Evolutionary conservation across 1,140 invertebrate genomes (phyloP), one percentile per base, ranked within the genome.

Genomic region (Drosophila leontia): DNA sequence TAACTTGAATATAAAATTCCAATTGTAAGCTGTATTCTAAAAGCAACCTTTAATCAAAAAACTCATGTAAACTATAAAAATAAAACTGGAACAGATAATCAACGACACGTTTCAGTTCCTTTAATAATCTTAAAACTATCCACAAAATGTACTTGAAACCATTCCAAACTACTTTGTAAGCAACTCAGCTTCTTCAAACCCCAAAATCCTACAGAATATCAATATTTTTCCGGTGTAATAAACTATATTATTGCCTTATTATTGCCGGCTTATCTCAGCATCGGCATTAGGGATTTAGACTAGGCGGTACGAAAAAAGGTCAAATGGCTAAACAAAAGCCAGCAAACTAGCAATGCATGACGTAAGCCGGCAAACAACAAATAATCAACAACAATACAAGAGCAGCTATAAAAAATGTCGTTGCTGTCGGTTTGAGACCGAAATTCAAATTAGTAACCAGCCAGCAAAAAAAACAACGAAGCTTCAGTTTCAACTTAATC

Each of bases 391-490:
- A 70, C 75, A 78, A 74, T 64, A 56, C 45, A 50, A 74, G 60
- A 65, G 57, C 48, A 42, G 41, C 76, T 61, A 80, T 75, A 79
- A 79, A 78, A 83, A 83, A 41, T 62, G 55, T 57, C 75, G 53
- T 34, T 51, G 75, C 53, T 77, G 57, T 51, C 48, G 39, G 47
- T 34, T 61, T 23, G 75, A 69, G 75, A 71, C 75, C 59, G 17
- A 72, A 78, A 77, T 78, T 78, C 76, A 78, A 78, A 78, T 78
- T 78, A 78, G 76, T 78, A 71, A 60, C 63, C 56, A 78, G 34
- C 75, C 75, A 53, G 53, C 57, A 29, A 26, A 6, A 29, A 29
- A 29, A 29, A 29, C 26, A 26, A 63, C 37, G 44, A 48, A 67
- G 55, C 68, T 74, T 82, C 62, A 71, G 59, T 71, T 82, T 67